Percentiles rank a stretch among this genome's conserved stretches.
Conservation (phyloP, 2,888 invertebrate species). For the Cyrtodaria siliqua region DNA sequence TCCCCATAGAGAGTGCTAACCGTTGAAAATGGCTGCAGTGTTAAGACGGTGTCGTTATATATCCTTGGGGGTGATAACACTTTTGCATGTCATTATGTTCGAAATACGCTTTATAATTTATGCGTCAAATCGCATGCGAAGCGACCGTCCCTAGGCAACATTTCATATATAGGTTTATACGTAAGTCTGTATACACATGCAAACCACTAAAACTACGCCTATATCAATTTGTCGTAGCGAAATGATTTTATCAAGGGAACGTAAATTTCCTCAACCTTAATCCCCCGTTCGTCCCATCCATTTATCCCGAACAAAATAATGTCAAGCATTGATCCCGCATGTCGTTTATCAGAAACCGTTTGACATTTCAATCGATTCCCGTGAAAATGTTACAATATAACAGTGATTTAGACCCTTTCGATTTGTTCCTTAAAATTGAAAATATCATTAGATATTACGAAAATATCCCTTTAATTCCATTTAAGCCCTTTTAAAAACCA, state of each 20-base stretch:
- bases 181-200: not conserved
- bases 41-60: too few species aligned
- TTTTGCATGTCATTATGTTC: too few species aligned
- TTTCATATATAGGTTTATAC: not conserved
- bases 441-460: conserved; percentile 60
- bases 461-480: conserved; percentile 39
- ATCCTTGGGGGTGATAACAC: too few species aligned
- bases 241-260: conserved; percentile 51
- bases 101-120: too few species aligned
- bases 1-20: conserved; percentile 1
- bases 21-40: too few species aligned
- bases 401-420: conserved; percentile 56
- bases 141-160: not conserved
- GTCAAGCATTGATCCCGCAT: conserved; percentile 52
- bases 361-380: conserved; percentile 59
- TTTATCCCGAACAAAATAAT: conserved; percentile 58
- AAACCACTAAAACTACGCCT: not conserved
- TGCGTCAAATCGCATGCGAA: too few species aligned
- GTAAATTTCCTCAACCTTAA: conserved; percentile 53
- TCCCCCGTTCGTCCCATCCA: conserved; percentile 50
- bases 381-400: conserved; percentile 61
- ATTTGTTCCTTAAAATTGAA: conserved; percentile 59
- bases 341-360: conserved; percentile 52
- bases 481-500: conserved; percentile 38
- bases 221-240: conserved; percentile 3